Base-by-base conservation (phyloP, 2,797 vertebrate genomes). In the Semaprochilodus insignis region DNA sequence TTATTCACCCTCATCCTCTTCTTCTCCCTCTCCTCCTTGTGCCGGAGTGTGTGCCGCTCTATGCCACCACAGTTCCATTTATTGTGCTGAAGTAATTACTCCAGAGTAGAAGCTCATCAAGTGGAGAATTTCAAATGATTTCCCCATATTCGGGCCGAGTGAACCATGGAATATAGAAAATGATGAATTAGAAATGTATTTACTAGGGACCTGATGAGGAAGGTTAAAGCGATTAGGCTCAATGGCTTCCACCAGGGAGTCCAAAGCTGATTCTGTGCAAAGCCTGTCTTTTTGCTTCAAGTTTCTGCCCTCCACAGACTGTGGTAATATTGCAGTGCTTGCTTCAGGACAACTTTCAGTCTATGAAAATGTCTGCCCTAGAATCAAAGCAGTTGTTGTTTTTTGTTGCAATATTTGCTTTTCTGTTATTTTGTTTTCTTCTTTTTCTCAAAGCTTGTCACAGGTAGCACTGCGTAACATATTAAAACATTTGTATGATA, bases 91-190 rank as follows among this genome's bases (percentile, higher is more conserved):
- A 92, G 94, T 95, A 95, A 95, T 95, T 95, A 93, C 92, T 92
- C 89, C 89, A 91, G 92, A 94, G 93, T 90, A 91, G 92, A 93
- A 94, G 91, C 93, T 95, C 94, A 95, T 95, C 93, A 94, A 94
- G 93, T 93, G 92, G 85, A 93, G 93, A 93, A 93, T 94, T 94
- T 94, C 89, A 93, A 95, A 94, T 95, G 86, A 94, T 95, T 95
- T 94, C 89, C 90, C 91, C 84, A 87, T 92, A 91, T 92, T 92
- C 86, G 83, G 88, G 90, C 91, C 92, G 85, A 69, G 88, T 89
- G 90, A 93, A 94, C 90, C 92, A 82, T 92, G 91, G 91, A 92
- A 92, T 92, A 93, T 92, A 92, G 94, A 93, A 93, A 91, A 92
- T 92, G 91, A 94, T 92, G 92, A 95, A 95, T 95, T 92, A 93